Conservation (phyloP, 2,888 invertebrate species). For the Eremobia ochroleuca region DNA sequence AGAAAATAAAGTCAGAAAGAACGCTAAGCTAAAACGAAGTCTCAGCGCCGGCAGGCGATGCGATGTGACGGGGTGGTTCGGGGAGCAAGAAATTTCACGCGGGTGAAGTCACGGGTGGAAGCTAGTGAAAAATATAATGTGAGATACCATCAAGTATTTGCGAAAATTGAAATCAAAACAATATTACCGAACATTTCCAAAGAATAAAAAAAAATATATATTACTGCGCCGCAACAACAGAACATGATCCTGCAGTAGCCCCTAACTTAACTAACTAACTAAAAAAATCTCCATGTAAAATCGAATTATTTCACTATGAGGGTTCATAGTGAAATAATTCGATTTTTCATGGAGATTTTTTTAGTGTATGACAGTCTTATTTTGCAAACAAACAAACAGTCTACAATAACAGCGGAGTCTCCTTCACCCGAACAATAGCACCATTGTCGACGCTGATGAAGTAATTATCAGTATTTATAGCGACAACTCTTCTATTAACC, state of each 20-base stretch:
- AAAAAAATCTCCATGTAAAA: background rate
- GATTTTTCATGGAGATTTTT: too few species aligned
- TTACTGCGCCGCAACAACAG: background rate
- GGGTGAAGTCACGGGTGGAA: too few species aligned
- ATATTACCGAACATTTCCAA: background rate
- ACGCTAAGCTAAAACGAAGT: too few species aligned
- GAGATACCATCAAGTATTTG: background rate
- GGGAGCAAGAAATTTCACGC: too few species aligned
- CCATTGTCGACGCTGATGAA: conserved; percentile 56
- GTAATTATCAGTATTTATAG: conserved; percentile 61
- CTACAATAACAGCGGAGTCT: conserved; percentile 13
- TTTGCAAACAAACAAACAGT: conserved; percentile 11
- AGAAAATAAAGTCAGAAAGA: too few species aligned
- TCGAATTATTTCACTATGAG: background rate
- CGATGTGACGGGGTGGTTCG: too few species aligned
- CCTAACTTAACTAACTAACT: background rate
- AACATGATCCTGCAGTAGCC: background rate
- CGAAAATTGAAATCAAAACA: background rate
- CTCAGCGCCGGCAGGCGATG: too few species aligned
- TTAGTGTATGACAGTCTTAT: too few species aligned
- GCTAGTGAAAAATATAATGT: background rate
- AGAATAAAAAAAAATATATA: background rate
- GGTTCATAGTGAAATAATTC: too few species aligned
- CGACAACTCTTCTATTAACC: conserved; percentile 36
- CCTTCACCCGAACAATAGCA: conserved; percentile 56